These are phyloP conservation scores for Prorops nasuta DNA, from an alignment of 1,140 invertebrate genomes.

Conservation along the genomic window DNA sequence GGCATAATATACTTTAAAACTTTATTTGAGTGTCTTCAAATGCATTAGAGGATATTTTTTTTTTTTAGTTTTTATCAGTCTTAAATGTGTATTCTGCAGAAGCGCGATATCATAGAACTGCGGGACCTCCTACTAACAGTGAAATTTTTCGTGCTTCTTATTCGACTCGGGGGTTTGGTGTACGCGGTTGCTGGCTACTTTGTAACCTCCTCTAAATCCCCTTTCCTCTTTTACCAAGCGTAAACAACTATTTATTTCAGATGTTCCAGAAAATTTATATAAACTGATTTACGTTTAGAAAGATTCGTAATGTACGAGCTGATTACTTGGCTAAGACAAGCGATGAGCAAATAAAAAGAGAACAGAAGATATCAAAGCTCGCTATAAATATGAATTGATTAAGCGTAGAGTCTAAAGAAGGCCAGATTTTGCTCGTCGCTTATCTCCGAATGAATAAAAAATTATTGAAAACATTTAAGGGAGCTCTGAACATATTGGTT, in stretches of 20 bases:
- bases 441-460: too few species aligned
- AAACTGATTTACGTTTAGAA: conserved; percentile 44
- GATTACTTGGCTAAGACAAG: conserved; percentile 12
- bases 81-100: not conserved
- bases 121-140: conserved; percentile 44
- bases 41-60: too few species aligned
- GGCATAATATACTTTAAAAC: too few species aligned
- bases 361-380: too few species aligned
- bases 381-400: too few species aligned
- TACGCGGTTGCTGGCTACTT: conserved; percentile 57
- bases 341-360: conserved; percentile 21
- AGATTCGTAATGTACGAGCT: conserved; percentile 51
- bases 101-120: conserved; percentile 23
- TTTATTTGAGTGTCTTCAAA: too few species aligned
- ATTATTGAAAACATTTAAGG: too few species aligned
- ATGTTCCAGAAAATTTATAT: conserved; percentile 26
- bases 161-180: conserved; percentile 54
- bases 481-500: too few species aligned
- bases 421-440: too few species aligned
- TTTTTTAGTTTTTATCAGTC: too few species aligned
- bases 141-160: conserved; percentile 46
- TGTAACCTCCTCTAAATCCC: conserved; percentile 32
- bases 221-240: not conserved
- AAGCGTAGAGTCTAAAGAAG: too few species aligned
- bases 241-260: conserved; percentile 41